Base-by-base conservation (phyloP, 2,113 vertebrate genomes). In the Hypomesus transpacificus region DNA sequence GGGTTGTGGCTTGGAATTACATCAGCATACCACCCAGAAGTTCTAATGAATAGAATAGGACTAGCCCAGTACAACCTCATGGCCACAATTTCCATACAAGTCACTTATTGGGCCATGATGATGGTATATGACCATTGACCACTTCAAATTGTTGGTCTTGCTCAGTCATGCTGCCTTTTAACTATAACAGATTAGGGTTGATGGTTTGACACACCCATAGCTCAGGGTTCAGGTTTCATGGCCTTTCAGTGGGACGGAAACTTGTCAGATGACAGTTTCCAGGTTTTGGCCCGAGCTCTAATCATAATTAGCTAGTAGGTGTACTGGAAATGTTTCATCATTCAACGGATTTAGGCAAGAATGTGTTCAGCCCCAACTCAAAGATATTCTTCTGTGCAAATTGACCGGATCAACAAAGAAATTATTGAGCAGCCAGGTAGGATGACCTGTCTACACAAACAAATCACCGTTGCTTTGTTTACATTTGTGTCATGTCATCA, bases 11-110 rank as follows among this genome's bases (percentile, higher is more conserved):
- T 53, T 64, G n/a, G 39, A 54, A 18, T 39, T 31, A 14, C 65
- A 58, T 28, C 75, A 77, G 65, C 79, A 73, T 80, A 76, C 74
- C 73, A 70, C 69, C 80, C 63, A 71, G 66, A 58, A 76, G 59
- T 60, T 72, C 21, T 24, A 18, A 54, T n/a, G 14, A 63, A n/a
- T 26, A 11, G 66, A 20, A 3, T 16, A 4, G 8, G 54, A 50
- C 57, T 39, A 57, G 22, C 74, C 66, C 66, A 51, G 24, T 46
- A 62, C 70, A 22, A 58, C 13, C 4, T 14, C 68, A 22, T 62
- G 66, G 50, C 39, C 20, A 22, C 60, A 24, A 14, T 64, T 68
- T 50, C 16, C 72, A 61, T 24, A 26, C 21, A 53, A 18, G 56
- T 18, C 51, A 46, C 66, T 68, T 51, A 71, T 67, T 17, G 9